Evolutionary conservation across 2,113 vertebrate species (phyloP), one percentile per base, ranked within the genome.

Genomic region (Carollia perspicillata): DNA sequence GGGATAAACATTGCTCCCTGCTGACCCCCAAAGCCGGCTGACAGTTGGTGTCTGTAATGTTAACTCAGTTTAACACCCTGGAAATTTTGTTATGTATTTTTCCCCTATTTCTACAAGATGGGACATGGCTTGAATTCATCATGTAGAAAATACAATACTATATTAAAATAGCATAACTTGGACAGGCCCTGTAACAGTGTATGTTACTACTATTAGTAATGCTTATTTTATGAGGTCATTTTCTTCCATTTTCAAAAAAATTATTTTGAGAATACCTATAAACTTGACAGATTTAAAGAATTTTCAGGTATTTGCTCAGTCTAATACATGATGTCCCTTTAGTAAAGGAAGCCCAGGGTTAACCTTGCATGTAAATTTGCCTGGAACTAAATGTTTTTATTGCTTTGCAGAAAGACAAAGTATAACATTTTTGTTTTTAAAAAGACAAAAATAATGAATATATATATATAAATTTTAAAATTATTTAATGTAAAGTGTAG

Each of bases 401-500:
- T 78, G 40, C 10, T 95, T 77, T 92, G 8, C 10, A 84, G 3
- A 23, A 81, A 93, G 58, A 9, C 69, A 44, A 77, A 92, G 33
- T 0, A 22, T 72, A 17, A 51, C 13, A 83, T 14, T 35, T 89
- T 92, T 65, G 5, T 4, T 40, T 92, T 91, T 84, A 63, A 84
- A 96, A 89, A 23, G n/a, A 95, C 55, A 94, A 89, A 89, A 88
- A 30, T 58, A 84, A 47, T 80, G 5, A 30, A 49, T 81, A 84
- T 16, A n/a, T 17, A 40, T 23, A 58, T 58, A 23, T 69, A 2
- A 93, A 92, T 63, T 90, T 14, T 95, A 84, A 75, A n/a, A 23
- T 91, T 91, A 96, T 92, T 93, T 97, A 80, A 81, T 92, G 65
- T 95, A 98, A 98, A 97, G n/a, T 92, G 28, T 75, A 97, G 69